phyloP scores from a whole-genome alignment of 2,888 invertebrate genomes.

The Linnaemya vulpina region DNA sequence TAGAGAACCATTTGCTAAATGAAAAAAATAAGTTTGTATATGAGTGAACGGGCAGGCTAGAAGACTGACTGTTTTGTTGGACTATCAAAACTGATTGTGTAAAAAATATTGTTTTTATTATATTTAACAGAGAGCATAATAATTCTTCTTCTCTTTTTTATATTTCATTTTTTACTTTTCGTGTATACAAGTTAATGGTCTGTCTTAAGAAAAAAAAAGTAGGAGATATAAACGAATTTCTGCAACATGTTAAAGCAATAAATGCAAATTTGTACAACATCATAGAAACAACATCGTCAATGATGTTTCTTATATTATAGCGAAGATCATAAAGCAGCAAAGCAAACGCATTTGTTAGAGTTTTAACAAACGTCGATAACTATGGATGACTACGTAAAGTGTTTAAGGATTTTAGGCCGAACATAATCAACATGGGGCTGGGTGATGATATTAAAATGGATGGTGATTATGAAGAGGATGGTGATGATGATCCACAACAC shows the following conservation, averaged over 20 bases:
- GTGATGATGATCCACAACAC: conserved; percentile 27
- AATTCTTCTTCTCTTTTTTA: conserved; percentile 77
- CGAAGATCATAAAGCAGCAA: conserved; percentile 59
- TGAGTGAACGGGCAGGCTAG: conserved; percentile 21
- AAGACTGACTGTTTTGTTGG: conserved; percentile 52
- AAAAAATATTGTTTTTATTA: conserved; percentile 77
- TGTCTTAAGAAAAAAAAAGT: conserved; percentile 51
- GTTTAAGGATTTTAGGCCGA: conserved; percentile 57
- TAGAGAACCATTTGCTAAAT: neutral
- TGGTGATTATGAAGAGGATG: conserved; percentile 19
- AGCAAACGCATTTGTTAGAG: conserved; percentile 65
- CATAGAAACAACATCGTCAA: conserved; percentile 64
- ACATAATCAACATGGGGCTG: conserved; percentile 51
- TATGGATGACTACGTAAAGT: conserved; percentile 47
- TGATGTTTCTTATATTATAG: conserved; percentile 40
- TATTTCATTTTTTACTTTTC: conserved; percentile 23
- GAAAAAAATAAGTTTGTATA: conserved; percentile 22
- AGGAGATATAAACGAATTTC: conserved; percentile 59
- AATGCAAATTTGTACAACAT: conserved; percentile 72
- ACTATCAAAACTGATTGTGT: conserved; percentile 66
- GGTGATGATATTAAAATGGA: conserved; percentile 33
- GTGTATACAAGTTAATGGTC: conserved; percentile 62
- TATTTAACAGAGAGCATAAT: conserved; percentile 80
- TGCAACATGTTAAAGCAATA: conserved; percentile 68
- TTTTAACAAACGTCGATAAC: conserved; percentile 61